A percentile compares a stretch with the other conserved stretches of the same genome.
These are phyloP conservation scores for Ispidina lecontei DNA, from an alignment of 2,797 vertebrate genomes.

Conservation along the genomic window DNA sequence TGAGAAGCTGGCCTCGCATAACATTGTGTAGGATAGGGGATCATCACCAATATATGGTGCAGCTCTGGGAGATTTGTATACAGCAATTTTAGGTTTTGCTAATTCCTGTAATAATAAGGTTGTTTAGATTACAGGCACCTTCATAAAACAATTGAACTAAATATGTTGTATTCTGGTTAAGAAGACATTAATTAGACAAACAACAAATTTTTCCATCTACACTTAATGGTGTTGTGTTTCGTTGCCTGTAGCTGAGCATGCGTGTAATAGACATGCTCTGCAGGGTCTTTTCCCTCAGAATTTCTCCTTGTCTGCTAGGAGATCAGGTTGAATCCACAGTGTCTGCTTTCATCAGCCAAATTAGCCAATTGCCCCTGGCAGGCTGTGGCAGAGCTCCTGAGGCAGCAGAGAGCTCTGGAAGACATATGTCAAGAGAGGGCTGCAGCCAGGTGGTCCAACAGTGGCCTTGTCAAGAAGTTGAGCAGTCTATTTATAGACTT, in stretches of 20 bases:
- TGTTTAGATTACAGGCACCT: neutral
- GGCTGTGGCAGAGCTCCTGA: neutral
- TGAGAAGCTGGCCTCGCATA: neutral
- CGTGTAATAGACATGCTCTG: neutral
- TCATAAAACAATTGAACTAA: neutral
- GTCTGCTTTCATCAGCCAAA: neutral
- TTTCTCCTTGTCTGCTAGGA: neutral
- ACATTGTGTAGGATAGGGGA: fast-evolving
- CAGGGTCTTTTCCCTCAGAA: neutral
- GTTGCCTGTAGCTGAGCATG: neutral
- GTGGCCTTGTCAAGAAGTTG: neutral
- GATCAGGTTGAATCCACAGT: neutral
- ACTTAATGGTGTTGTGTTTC: neutral
- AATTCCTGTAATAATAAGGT: neutral
- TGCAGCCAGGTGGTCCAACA: neutral
- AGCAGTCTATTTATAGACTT: neutral
- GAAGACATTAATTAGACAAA: neutral
- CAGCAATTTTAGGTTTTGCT: neutral
- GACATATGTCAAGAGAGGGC: neutral
- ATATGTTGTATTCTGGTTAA: neutral
- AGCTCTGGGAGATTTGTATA: neutral
- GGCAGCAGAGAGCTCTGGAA: neutral
- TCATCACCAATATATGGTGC: neutral
- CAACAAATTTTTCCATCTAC: neutral
- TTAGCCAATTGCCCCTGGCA: neutral